Percentiles rank a stretch among this genome's conserved stretches.
Conservation (phyloP, 1,140 invertebrate genomes). For the Geopemphigus sp. region DNA sequence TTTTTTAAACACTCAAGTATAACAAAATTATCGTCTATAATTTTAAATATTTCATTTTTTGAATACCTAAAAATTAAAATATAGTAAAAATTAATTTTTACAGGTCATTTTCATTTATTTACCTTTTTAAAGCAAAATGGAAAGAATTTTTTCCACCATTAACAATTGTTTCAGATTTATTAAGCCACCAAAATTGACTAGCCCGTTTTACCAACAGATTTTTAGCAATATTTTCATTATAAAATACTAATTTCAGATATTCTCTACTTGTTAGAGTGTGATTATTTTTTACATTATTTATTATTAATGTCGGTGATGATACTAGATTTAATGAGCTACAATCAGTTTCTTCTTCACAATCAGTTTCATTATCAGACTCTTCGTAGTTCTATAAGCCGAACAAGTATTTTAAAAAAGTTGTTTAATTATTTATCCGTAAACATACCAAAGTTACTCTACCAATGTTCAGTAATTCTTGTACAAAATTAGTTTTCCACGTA, state of each 20-base stretch:
- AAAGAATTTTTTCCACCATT: background rate
- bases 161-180: background rate
- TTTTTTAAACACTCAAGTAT: constrained; percentile 34
- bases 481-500: constrained; percentile 16
- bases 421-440: background rate
- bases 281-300: background rate
- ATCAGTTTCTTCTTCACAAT: constrained; percentile 32
- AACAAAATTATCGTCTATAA: constrained; percentile 6
- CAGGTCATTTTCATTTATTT: background rate
- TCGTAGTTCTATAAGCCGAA: constrained; percentile 1
- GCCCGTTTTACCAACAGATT: constrained; percentile 3
- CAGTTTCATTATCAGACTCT: constrained; percentile 19
- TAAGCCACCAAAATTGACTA: constrained; percentile 15
- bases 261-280: background rate
- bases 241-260: constrained; percentile 39
- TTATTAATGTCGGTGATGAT: background rate
- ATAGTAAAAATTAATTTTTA: background rate
- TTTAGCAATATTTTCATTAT: background rate
- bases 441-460: background rate
- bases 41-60: constrained; percentile 22
- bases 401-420: background rate
- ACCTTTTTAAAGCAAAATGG: constrained; percentile 33
- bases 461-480: constrained; percentile 29
- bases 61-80: constrained; percentile 11
- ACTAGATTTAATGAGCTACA: background rate